Conservation (phyloP, 2,888 invertebrate species). For the Cosmia trapezina region DNA sequence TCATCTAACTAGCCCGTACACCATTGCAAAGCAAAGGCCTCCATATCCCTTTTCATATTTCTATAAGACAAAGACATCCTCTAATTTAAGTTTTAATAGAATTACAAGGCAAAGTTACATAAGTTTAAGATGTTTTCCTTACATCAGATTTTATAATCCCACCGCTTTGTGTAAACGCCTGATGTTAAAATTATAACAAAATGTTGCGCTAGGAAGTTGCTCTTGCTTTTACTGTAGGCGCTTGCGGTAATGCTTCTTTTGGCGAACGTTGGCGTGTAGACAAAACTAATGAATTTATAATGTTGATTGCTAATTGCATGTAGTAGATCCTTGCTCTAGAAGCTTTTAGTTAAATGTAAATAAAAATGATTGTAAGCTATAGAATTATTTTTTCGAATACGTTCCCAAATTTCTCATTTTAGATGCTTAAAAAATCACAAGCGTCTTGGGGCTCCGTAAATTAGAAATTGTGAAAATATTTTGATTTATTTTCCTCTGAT, state of each 20-base stretch:
- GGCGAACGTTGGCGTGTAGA: slow-evolving; percentile 9
- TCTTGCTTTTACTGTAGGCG: slow-evolving; percentile 51
- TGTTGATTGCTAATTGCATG: slow-evolving; percentile 21
- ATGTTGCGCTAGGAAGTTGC: slow-evolving; percentile 55
- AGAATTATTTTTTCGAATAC: background rate
- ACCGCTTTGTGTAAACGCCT: slow-evolving; percentile 57
- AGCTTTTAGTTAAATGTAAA: background rate
- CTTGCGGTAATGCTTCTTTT: slow-evolving; percentile 47
- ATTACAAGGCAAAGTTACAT: slow-evolving; percentile 29
- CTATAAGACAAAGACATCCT: background rate
- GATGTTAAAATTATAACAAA: slow-evolving; percentile 60
- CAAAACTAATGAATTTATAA: slow-evolving; percentile 30
- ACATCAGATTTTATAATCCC: slow-evolving; percentile 46
- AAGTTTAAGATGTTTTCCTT: slow-evolving; percentile 36
- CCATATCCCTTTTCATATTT: too few species aligned
- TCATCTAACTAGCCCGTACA: too few species aligned
- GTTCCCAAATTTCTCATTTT: slow-evolving; percentile 18
- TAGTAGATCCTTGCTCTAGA: background rate
- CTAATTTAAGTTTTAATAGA: slow-evolving; percentile 27
- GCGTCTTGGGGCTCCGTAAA: slow-evolving; percentile 50
- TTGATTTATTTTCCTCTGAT: slow-evolving; percentile 63
- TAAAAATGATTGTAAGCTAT: background rate
- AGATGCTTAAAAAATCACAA: slow-evolving; percentile 25
- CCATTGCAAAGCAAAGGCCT: too few species aligned
- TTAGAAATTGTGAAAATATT: slow-evolving; percentile 63